Evolutionary conservation across 2,113 vertebrate species (phyloP).

Genomic region (Mesitornis unicolor): DNA sequence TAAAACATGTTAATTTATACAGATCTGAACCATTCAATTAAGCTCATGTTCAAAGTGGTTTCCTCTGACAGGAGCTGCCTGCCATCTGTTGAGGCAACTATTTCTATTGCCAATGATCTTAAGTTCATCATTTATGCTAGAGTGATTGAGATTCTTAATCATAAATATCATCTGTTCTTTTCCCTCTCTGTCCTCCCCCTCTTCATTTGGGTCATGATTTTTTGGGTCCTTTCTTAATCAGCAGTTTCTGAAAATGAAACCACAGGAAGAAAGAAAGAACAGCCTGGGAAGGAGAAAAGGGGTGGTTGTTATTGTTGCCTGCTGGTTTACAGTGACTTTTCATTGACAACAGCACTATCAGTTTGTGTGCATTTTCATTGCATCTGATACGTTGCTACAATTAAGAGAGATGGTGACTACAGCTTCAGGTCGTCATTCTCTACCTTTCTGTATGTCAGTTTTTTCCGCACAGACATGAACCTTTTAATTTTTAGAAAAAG

Average conservation of each 20-base stretch:
- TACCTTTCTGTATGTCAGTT: background rate
- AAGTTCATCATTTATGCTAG: conserved; percentile 39
- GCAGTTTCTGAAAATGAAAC: background rate
- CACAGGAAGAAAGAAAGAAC: background rate
- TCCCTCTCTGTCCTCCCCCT: background rate
- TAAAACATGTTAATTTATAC: conserved; percentile 75
- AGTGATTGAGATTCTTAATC: conserved; percentile 48
- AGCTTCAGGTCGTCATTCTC: background rate
- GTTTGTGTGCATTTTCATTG: background rate
- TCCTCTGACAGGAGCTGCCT: conserved; percentile 56
- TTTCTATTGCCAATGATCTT: conserved; percentile 66
- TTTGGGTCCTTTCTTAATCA: conserved; percentile 31
- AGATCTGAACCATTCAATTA: conserved; percentile 65
- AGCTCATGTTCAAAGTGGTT: conserved; percentile 53
- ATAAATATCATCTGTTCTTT: conserved; percentile 60
- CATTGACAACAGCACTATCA: background rate
- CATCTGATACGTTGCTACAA: background rate
- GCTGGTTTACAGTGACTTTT: background rate
- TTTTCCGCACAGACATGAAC: background rate
- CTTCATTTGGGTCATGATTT: conserved; percentile 7
- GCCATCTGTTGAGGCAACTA: conserved; percentile 74
- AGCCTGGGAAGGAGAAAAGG: background rate
- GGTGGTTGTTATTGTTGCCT: background rate
- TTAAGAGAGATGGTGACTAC: background rate
- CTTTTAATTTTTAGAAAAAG: conserved; percentile 36